Evolutionary conservation across 2,888 invertebrate genomes (phyloP).

Genomic region (Brachypterus glaber): DNA sequence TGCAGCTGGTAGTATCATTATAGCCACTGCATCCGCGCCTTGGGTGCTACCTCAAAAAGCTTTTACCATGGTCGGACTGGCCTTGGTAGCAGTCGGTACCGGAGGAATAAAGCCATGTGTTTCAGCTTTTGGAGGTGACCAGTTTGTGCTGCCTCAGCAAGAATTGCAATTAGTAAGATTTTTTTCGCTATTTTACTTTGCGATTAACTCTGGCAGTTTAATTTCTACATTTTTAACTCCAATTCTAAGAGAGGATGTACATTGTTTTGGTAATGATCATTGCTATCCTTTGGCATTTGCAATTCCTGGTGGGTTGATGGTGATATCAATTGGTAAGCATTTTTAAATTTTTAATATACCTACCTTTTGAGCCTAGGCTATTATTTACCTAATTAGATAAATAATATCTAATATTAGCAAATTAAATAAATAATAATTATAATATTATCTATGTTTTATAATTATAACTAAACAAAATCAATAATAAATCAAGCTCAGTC

Average conservation of each 20-base stretch:
- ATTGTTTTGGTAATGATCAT: slow-evolving; percentile 65
- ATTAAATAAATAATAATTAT: no score
- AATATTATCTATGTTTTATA: no score
- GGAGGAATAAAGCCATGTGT: slow-evolving; percentile 97
- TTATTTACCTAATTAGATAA: no score
- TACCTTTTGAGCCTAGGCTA: no score
- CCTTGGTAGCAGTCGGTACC: slow-evolving; percentile 78
- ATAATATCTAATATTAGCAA: no score
- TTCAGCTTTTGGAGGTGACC: slow-evolving; percentile 91
- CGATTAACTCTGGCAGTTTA: slow-evolving; percentile 85
- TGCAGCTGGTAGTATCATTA: slow-evolving; percentile 67
- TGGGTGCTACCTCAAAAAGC: slow-evolving; percentile 46
- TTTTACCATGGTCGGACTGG: slow-evolving; percentile 49
- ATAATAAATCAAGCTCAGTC: no score
- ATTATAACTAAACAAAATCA: no score
- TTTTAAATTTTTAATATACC: slow-evolving; percentile 13
- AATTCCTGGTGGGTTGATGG: slow-evolving; percentile 79
- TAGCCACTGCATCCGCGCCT: slow-evolving; percentile 59
- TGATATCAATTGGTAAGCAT: slow-evolving; percentile 68
- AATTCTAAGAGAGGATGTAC: slow-evolving; percentile 66
- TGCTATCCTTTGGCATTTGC: slow-evolving; percentile 85
- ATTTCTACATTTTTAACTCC: slow-evolving; percentile 85
- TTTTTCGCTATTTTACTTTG: slow-evolving; percentile 91
- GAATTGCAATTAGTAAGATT: slow-evolving; percentile 70
- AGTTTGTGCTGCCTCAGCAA: slow-evolving; percentile 75